Evolutionary conservation across 2,797 vertebrate genomes (phyloP).

Genomic region (Acanthurus leucopareius): DNA sequence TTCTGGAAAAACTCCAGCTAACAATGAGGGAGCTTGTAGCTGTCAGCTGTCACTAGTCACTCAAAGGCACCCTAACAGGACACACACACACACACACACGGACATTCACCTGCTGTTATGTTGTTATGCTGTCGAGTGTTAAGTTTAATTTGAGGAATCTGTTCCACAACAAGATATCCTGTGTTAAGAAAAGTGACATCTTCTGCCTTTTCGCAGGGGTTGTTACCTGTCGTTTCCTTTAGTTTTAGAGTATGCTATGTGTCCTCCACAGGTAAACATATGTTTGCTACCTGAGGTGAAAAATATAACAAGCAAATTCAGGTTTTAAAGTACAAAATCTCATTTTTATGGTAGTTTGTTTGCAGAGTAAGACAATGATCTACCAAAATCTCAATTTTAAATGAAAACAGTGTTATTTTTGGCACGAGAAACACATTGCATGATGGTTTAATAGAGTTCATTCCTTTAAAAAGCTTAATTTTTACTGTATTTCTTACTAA

Average conservation of each 20-base stretch:
- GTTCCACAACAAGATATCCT: slow-evolving; percentile 4
- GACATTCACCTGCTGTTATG: background rate
- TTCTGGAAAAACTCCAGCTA: slow-evolving; percentile 40
- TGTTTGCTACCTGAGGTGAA: slow-evolving; percentile 2
- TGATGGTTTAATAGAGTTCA: background rate
- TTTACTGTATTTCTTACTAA: background rate
- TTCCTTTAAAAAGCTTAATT: no score
- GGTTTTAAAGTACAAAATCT: background rate
- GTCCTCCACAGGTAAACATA: background rate
- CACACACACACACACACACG: slow-evolving; percentile 7
- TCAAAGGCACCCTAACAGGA: slow-evolving; percentile 19
- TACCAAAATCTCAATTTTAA: background rate
- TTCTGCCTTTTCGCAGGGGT: slow-evolving; percentile 9
- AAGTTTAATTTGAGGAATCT: background rate
- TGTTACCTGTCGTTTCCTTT: background rate
- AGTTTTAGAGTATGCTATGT: background rate
- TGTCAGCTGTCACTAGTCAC: slow-evolving; percentile 38
- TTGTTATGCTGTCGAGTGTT: background rate
- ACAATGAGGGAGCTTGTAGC: slow-evolving; percentile 30
- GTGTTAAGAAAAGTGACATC: slow-evolving; percentile 5
- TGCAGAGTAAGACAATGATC: background rate
- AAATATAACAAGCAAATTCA: slow-evolving; percentile 14
- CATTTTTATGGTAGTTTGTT: background rate
- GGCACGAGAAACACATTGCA: background rate
- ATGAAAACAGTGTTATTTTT: background rate